These are phyloP conservation scores for Solea solea DNA, from an alignment of 2,113 vertebrate genomes.

Conservation along the genomic window DNA sequence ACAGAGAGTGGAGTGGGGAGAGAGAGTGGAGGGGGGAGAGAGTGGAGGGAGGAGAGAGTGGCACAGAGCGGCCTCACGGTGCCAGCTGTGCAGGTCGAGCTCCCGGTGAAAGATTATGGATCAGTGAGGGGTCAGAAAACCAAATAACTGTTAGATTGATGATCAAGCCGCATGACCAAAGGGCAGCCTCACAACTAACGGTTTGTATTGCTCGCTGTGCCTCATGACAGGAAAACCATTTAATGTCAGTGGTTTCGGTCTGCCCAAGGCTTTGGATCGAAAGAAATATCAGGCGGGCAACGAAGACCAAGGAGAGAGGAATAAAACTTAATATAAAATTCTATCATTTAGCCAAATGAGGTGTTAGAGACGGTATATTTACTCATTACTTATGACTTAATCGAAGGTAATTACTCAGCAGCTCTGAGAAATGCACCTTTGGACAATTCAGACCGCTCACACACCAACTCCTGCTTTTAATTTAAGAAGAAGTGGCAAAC, in stretches of 20 bases:
- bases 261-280: not conserved
- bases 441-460: not conserved
- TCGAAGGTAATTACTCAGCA: not conserved
- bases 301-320: not conserved
- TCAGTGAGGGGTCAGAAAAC: slow-evolving; percentile 19
- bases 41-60: not conserved
- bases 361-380: not conserved
- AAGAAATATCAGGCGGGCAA: not conserved
- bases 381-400: not conserved
- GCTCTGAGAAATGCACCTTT: not conserved
- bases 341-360: not conserved
- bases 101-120: slow-evolving; percentile 15
- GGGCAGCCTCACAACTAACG: slow-evolving; percentile 12
- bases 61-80: not conserved
- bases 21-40: not conserved
- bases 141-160: slow-evolving; percentile 17
- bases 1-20: not conserved
- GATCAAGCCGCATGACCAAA: slow-evolving; percentile 15
- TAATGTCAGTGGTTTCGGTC: slow-evolving; percentile 5
- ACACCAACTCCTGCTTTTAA: not conserved
- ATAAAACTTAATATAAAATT: not conserved
- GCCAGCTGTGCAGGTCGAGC: slow-evolving; percentile 3
- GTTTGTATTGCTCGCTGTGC: slow-evolving; percentile 4
- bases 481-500: not conserved
- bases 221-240: slow-evolving; percentile 15